phyloP scores from a whole-genome alignment of 2,113 vertebrate genomes.

The Sphaerodactylus townsendi region DNA sequence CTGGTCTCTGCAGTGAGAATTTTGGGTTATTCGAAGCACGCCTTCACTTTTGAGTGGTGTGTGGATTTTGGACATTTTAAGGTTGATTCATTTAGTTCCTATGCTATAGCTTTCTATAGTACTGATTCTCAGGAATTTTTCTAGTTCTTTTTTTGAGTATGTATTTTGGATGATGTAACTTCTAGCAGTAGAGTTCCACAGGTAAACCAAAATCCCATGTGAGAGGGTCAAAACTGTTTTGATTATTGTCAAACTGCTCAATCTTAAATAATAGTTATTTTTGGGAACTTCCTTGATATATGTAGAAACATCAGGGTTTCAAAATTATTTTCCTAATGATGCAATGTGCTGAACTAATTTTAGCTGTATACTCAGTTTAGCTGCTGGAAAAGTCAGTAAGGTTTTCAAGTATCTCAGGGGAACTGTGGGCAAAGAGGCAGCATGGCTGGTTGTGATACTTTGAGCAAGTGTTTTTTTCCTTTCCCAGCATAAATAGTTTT shows the following conservation, averaged over 20 bases:
- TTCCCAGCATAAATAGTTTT: neutral
- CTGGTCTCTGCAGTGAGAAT: neutral
- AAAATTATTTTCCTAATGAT: neutral
- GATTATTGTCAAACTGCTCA: neutral
- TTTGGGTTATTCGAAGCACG: neutral
- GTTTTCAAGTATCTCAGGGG: neutral
- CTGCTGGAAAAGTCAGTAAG: neutral
- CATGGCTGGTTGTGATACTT: neutral
- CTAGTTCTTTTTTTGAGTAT: neutral
- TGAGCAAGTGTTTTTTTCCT: neutral
- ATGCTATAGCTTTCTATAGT: neutral
- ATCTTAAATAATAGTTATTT: neutral
- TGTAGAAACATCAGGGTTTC: neutral
- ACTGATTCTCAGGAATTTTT: neutral
- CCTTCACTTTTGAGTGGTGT: neutral
- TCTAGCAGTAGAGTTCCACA: neutral
- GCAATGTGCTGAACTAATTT: neutral
- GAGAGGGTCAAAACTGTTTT: too few species aligned
- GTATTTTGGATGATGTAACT: neutral
- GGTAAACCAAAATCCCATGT: neutral
- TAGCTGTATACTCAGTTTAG: neutral
- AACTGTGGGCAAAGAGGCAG: neutral
- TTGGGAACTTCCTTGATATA: rapidly evolving
- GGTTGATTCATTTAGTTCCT: neutral
- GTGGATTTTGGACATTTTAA: neutral